phyloP scores from a whole-genome alignment of 2,888 invertebrate genomes.

The Watsonalla binaria region DNA sequence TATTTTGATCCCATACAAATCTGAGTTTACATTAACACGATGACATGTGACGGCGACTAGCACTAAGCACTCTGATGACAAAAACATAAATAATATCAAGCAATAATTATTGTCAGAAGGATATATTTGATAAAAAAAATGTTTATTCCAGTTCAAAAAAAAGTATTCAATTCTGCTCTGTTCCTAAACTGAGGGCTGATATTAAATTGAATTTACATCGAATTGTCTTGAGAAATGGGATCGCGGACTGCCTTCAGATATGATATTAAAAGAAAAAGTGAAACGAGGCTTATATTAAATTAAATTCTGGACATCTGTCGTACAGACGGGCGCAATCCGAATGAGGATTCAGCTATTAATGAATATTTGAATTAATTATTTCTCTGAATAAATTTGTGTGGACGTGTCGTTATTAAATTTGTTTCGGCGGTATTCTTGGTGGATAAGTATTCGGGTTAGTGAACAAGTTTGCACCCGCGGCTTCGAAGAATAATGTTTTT shows the following conservation, averaged over 20 bases:
- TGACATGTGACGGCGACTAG: no score
- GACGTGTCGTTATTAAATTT: slow-evolving; percentile 16
- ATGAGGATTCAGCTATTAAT: slow-evolving; percentile 55
- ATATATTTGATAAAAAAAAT: slow-evolving; percentile 28
- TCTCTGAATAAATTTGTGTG: slow-evolving; percentile 25
- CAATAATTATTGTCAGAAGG: background rate
- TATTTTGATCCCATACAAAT: no score
- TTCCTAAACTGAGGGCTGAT: slow-evolving; percentile 31
- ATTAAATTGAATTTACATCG: slow-evolving; percentile 56
- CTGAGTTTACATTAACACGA: no score
- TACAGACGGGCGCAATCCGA: slow-evolving; percentile 47
- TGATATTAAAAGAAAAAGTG: slow-evolving; percentile 61
- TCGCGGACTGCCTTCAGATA: slow-evolving; percentile 38
- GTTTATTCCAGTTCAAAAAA: slow-evolving; percentile 36
- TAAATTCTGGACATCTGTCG: slow-evolving; percentile 71
- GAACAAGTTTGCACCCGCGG: background rate
- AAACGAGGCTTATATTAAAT: slow-evolving; percentile 61
- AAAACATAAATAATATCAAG: no score
- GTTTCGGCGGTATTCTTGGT: slow-evolving; percentile 3
- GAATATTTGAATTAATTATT: slow-evolving; percentile 57
- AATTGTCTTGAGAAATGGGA: slow-evolving; percentile 45
- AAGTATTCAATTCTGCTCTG: slow-evolving; percentile 28
- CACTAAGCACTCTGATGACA: no score
- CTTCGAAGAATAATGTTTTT: no score
- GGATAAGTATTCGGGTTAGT: background rate